Evolutionary conservation across 2,888 invertebrate genomes (phyloP), one percentile per base, ranked within the genome.

Genomic region (Drosophila borealis): DNA sequence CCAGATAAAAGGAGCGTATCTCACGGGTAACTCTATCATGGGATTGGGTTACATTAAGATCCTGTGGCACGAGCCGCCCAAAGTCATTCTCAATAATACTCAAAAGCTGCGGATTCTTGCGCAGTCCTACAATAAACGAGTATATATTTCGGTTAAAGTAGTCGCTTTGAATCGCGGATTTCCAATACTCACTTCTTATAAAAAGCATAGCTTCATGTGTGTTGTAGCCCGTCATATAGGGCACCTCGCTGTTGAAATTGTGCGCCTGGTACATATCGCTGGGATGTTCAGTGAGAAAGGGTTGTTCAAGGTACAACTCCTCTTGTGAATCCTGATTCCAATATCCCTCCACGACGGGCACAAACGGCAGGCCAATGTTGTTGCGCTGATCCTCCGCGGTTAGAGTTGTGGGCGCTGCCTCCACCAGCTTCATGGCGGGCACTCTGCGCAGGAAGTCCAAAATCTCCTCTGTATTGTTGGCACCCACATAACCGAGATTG

Each of bases 151-250:
- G 17, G 3, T 19, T 8, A 33, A 1, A 36, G n/a, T 4, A 21
- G 0, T 25, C 9, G 8, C 1, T 10, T n/a, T 0, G 10, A 34
- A 34, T 9, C 11, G 1, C 0, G 13, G 8, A 33, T 17, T 11
- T 14, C 21, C 9, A 0, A 3, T 5, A 83, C 89, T 66, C 70
- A 94, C 94, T 93, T 92, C 94, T 91, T 56, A 94, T 93, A n/a
- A 94, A 92, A 36, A 94, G 93, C 86, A 94, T 93, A n/a, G 95
- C 95, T 79, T 95, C 95, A 74, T 95, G 94, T 1, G 94, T 94
- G 66, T 95, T 95, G 80, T 94, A 94, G 0, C 95, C 95, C 0
- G 94, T 94, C 72, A 95, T 93, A 79, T 95, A 93, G 0, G 95
- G 95, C 13, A 95, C 94, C 57, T 94, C 93, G 21, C 93, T 93